These are phyloP conservation scores for Macrostomum lignano DNA, from an alignment of 1,140 invertebrate genomes.

Conservation along the genomic window DNA sequence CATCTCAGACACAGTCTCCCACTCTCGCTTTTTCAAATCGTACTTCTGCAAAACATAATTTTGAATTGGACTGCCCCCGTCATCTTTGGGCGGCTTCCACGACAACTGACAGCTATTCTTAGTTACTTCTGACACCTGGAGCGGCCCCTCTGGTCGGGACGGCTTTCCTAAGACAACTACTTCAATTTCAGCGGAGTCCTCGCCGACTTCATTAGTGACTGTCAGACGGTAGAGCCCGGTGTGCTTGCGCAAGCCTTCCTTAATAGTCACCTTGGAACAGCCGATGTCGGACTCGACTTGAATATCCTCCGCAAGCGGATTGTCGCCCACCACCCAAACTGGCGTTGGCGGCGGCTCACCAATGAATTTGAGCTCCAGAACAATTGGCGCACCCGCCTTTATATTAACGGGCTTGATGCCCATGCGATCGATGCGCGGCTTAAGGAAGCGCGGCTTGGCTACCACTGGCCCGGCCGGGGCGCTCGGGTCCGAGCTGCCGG, in stretches of 20 bases:
- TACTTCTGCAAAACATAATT: slow-evolving; percentile 6
- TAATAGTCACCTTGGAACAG: slow-evolving; percentile 11
- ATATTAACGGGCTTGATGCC: slow-evolving; percentile 39
- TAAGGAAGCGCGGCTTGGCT: slow-evolving; percentile 61
- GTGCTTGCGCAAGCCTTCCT: slow-evolving; percentile 49
- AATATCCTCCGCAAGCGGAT: slow-evolving; percentile 15
- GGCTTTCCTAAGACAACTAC: slow-evolving; percentile 61
- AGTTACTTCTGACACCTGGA: slow-evolving; percentile 29
- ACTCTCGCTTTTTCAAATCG: slow-evolving; percentile 10
- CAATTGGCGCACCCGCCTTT: slow-evolving; percentile 70
- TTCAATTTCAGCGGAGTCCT: slow-evolving; percentile 59
- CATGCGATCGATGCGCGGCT: slow-evolving; percentile 6
- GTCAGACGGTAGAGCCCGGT: slow-evolving; percentile 63
- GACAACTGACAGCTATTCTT: slow-evolving; percentile 49
- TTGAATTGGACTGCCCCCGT: slow-evolving; percentile 11
- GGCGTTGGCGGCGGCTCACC: slow-evolving; percentile 53
- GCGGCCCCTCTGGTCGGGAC: slow-evolving; percentile 47
- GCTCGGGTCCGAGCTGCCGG: slow-evolving; percentile 67
- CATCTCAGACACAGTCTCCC: slow-evolving; percentile 1
- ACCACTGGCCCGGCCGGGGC: slow-evolving; percentile 53
- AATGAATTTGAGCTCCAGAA: slow-evolving; percentile 59
- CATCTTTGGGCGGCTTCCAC: slow-evolving; percentile 24
- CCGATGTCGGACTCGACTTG: no score
- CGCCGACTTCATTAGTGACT: slow-evolving; percentile 59
- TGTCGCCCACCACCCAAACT: slow-evolving; percentile 15